Conservation (phyloP, 2,888 invertebrate genomes). For the Cosmia pyralina region DNA sequence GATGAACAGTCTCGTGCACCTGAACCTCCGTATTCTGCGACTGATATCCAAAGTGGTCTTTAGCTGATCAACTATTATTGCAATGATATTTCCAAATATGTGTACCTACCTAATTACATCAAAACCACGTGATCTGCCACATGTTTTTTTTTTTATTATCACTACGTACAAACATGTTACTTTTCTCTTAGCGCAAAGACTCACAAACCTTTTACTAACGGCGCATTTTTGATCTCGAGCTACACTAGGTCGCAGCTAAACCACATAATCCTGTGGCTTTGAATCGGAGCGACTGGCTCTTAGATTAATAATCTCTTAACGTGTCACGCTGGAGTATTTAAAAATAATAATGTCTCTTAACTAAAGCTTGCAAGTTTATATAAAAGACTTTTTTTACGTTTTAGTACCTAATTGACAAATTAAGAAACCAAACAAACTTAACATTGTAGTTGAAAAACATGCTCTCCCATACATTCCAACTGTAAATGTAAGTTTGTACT, state of each 20-base stretch:
- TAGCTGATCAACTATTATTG: too few species aligned
- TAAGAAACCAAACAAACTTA: too few species aligned
- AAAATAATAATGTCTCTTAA: conserved; percentile 23
- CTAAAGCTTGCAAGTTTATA: neutral
- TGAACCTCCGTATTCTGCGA: too few species aligned
- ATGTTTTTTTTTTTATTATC: neutral
- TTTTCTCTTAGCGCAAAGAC: neutral
- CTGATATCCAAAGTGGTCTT: too few species aligned
- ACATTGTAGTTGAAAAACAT: too few species aligned
- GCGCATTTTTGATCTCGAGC: conserved; percentile 49
- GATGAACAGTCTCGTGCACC: too few species aligned
- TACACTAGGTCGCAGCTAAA: conserved; percentile 54
- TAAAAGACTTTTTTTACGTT: neutral
- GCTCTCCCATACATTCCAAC: too few species aligned
- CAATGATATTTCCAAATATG: too few species aligned
- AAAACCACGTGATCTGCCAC: neutral
- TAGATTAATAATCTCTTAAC: conserved; percentile 48
- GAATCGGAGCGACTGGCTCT: conserved; percentile 50
- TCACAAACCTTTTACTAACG: neutral
- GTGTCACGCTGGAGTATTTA: conserved; percentile 33
- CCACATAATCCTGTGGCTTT: conserved; percentile 59
- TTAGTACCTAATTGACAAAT: too few species aligned
- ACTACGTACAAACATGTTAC: neutral
- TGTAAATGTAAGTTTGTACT: too few species aligned
- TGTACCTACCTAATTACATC: neutral